A percentile compares a stretch with the other conserved stretches of the same genome.
Evolutionary conservation across 2,113 vertebrate species (phyloP).

Genomic region (Hystrix brachyura): DNA sequence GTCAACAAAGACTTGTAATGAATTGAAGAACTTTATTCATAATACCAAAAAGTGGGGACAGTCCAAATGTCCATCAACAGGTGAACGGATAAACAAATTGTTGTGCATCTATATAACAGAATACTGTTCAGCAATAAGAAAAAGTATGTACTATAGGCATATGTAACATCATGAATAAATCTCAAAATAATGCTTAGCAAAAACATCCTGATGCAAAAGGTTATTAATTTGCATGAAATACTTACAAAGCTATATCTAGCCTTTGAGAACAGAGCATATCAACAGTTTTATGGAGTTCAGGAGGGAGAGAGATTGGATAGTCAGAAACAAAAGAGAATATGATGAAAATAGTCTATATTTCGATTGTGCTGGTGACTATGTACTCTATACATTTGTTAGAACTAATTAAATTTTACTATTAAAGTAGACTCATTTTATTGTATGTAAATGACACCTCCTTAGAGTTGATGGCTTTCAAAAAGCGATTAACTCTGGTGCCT

Average conservation of each 20-base stretch:
- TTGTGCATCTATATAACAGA: not conserved
- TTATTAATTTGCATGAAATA: not conserved
- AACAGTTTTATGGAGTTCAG: not conserved
- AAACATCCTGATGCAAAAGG: not conserved
- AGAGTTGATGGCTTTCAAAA: not conserved
- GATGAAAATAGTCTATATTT: not conserved
- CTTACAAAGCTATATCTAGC: not conserved
- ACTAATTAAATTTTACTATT: conserved; percentile 6
- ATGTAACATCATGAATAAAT: not conserved
- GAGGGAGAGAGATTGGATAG: not conserved
- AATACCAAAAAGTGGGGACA: not conserved
- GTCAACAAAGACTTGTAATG: not conserved
- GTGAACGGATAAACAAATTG: not conserved
- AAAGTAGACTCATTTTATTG: not conserved
- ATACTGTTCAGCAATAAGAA: not conserved
- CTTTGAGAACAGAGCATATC: not conserved
- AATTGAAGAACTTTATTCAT: not conserved
- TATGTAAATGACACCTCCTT: not conserved
- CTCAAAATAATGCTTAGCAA: not conserved
- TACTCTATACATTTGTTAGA: not conserved
- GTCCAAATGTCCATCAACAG: not conserved
- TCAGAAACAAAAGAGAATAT: not conserved
- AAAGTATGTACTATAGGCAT: not conserved
- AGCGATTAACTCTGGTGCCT: not conserved
- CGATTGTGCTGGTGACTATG: not conserved